Conservation (phyloP, 2,888 invertebrate species). For the Eurytoma adleriae region DNA sequence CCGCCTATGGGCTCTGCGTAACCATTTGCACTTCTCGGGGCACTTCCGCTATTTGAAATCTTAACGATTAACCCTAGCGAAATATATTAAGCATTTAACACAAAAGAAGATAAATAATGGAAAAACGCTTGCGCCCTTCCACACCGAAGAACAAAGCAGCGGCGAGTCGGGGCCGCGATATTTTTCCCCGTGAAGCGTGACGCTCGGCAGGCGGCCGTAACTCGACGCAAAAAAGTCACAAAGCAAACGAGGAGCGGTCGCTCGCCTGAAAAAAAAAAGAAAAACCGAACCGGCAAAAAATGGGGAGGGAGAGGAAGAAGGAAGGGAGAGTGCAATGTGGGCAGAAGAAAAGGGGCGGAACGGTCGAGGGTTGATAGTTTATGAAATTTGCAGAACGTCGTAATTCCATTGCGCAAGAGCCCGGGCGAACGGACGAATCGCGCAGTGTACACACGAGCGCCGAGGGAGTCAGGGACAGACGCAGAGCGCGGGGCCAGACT, state of each 20-base stretch:
- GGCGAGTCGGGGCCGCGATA: no score
- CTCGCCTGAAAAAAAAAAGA: neutral
- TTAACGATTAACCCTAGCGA: no score
- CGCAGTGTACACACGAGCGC: neutral
- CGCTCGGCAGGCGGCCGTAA: neutral
- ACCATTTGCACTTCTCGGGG: no score
- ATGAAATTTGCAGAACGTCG: constrained; percentile 21
- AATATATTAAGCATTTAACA: no score
- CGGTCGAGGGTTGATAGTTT: no score
- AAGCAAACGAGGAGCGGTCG: neutral
- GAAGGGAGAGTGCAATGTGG: neutral
- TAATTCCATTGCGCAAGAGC: constrained; percentile 14
- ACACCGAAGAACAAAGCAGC: neutral
- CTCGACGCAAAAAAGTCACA: neutral
- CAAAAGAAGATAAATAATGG: no score
- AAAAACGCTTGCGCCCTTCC: neutral
- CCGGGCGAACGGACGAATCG: neutral
- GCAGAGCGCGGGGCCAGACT: neutral
- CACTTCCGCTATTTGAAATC: no score
- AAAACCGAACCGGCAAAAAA: neutral
- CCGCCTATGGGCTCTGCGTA: no score
- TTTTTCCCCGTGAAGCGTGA: neutral
- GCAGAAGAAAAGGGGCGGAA: no score
- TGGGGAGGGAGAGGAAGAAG: neutral
- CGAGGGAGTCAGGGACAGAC: neutral